Conservation (phyloP, 1,140 invertebrate genomes). For the Diplogasteroides magnus region DNA sequence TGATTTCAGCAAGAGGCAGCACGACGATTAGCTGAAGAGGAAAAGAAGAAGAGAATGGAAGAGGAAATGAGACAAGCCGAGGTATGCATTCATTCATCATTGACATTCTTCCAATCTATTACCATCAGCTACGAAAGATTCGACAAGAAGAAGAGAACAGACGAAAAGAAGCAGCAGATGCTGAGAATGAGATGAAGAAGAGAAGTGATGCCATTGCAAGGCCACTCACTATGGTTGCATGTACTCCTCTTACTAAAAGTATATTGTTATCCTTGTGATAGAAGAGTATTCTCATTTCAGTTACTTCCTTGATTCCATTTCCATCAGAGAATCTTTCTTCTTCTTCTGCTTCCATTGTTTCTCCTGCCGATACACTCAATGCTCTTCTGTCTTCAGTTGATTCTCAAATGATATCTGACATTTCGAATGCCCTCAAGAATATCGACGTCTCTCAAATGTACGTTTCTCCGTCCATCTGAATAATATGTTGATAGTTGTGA, state of each 20-base stretch:
- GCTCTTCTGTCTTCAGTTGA: background rate
- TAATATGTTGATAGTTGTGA: background rate
- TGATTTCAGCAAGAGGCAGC: constrained; percentile 11
- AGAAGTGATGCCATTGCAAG: constrained; percentile 2
- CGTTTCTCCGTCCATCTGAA: constrained; percentile 12
- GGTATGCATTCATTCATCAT: background rate
- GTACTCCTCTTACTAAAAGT: constrained; percentile 10
- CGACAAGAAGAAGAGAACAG: constrained; percentile 3
- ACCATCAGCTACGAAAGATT: constrained; percentile 5
- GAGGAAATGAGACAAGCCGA: background rate
- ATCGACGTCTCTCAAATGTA: constrained; percentile 19
- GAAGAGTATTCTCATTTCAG: constrained; percentile 4
- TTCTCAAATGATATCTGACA: background rate
- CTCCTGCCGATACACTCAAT: background rate
- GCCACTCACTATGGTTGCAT: constrained; percentile 19
- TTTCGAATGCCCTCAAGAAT: constrained; percentile 1
- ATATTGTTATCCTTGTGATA: constrained; percentile 22
- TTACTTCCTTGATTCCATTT: constrained; percentile 17
- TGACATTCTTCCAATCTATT: background rate
- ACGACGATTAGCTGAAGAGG: constrained; percentile 3
- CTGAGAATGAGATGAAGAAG: constrained; percentile 8
- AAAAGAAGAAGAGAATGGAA: constrained; percentile 15
- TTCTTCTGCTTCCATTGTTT: constrained; percentile 8
- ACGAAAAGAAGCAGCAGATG: background rate
- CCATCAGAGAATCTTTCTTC: constrained; percentile 14